phyloP scores from a whole-genome alignment of 2,797 vertebrate genomes.

The Margarornis squamiger region DNA sequence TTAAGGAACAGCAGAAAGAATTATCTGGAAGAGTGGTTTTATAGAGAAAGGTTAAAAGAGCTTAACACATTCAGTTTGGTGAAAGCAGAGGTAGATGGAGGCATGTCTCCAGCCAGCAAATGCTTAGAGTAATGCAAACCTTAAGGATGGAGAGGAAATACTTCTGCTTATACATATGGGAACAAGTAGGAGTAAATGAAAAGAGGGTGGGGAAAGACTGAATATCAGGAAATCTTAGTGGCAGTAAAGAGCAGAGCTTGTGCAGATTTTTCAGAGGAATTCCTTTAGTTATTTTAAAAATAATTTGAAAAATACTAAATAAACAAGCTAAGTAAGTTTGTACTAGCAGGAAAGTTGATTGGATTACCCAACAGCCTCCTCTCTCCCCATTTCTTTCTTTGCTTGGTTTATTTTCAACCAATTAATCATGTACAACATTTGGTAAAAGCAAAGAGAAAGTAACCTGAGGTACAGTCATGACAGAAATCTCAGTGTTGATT shows the following conservation, averaged over 20 bases:
- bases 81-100: background rate
- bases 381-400: background rate
- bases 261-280: background rate
- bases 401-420: background rate
- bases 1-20: background rate
- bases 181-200: slow-evolving; percentile 25
- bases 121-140: slow-evolving; percentile 22
- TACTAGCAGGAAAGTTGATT: background rate
- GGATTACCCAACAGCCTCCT: background rate
- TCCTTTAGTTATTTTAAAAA: background rate
- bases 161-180: background rate
- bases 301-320: background rate
- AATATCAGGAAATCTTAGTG: background rate
- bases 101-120: background rate
- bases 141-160: slow-evolving; percentile 2
- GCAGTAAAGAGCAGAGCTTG: background rate
- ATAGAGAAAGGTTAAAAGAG: slow-evolving; percentile 24
- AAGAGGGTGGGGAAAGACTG: background rate
- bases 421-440: background rate
- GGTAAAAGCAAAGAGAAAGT: background rate
- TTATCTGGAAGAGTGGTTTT: slow-evolving; percentile 19
- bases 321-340: background rate
- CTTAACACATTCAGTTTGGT: background rate
- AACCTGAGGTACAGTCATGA: background rate
- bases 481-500: background rate